These are phyloP conservation scores for Formicarius rufipectus DNA, from an alignment of 2,113 vertebrate species.

Conservation along the genomic window DNA sequence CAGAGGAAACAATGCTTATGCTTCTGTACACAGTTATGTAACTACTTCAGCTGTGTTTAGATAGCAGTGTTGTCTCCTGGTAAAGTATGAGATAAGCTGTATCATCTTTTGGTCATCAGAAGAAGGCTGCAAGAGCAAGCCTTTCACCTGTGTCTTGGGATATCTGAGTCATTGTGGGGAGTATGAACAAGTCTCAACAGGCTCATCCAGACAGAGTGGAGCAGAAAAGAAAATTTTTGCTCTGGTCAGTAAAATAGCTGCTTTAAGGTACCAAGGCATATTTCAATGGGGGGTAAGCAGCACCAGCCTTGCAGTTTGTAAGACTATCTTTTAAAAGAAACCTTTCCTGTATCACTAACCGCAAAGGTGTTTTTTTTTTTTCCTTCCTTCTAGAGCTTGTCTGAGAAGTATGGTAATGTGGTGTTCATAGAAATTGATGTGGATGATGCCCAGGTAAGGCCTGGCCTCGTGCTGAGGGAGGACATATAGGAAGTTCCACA, in stretches of 20 bases:
- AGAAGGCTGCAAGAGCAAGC: background rate
- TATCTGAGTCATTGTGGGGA: background rate
- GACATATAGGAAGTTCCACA: background rate
- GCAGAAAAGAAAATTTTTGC: background rate
- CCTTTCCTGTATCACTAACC: background rate
- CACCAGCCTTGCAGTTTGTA: background rate
- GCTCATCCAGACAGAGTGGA: background rate
- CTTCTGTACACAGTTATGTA: background rate
- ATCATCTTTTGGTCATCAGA: background rate
- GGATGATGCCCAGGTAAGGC: conserved; percentile 84
- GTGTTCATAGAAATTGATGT: conserved; percentile 92
- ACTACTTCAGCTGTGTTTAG: background rate
- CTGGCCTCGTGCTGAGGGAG: background rate
- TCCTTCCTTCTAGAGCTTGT: conserved; percentile 65
- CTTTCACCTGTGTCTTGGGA: background rate
- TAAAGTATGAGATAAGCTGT: background rate
- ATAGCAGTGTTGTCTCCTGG: background rate
- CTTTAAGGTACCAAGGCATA: background rate
- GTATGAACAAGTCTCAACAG: background rate
- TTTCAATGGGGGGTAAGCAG: background rate
- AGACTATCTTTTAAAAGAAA: background rate
- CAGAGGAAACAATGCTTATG: background rate
- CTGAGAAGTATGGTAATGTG: conserved; percentile 69
- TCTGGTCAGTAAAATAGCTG: background rate
- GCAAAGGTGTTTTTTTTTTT: background rate